Evolutionary conservation across 1,140 invertebrate species (phyloP), one percentile per base, ranked within the genome.

Genomic region (Papilio dardanus): DNA sequence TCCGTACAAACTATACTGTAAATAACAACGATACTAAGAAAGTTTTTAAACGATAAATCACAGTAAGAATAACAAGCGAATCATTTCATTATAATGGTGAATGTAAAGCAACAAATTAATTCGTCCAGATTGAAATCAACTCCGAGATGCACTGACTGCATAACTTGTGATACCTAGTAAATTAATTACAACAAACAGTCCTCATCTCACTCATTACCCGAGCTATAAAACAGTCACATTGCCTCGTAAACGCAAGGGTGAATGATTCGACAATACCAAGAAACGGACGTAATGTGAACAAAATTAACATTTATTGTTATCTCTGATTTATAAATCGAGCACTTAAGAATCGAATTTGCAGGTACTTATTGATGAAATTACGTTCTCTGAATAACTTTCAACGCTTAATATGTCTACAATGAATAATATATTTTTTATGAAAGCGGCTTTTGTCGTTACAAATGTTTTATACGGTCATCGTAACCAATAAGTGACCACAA

Each of bases 291-390:
- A 87, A 80, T 87, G 79, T 76, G 80, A 79, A 79, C 76, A 74
- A 85, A 84, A 86, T 88, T 83, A 88, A 85, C 83, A 78, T 88
- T 85, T 84, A 88, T 86, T 79, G 77, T 81, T 79, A 78, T 78
- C 66, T 74, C 74, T 75, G 78, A 82, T 86, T 77, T 84, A 58
- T 58, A 73, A 73, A 73, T 73, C 30, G 42, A 58, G 30, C 46
- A 50, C 54, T 73, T 54, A 73, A 33, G 35, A 40, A 40, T 73
- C 46, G 71, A 73, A 73, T 73, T 58, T 73, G 21, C 71, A 58
- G 46, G 46, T 73, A 73, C 50, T 73, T 73, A 58, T 73, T 73
- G 50, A 30, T 35, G n/a, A 21, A 19, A 73, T 33, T 35, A 58
- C 42, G 37, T 46, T 71, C 68, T 71, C 40, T 71, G 40, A 30